A percentile compares a stretch with the other conserved stretches of the same genome.
Conservation (phyloP, 2,113 vertebrate genomes). For the Microcebus jonahi region DNA sequence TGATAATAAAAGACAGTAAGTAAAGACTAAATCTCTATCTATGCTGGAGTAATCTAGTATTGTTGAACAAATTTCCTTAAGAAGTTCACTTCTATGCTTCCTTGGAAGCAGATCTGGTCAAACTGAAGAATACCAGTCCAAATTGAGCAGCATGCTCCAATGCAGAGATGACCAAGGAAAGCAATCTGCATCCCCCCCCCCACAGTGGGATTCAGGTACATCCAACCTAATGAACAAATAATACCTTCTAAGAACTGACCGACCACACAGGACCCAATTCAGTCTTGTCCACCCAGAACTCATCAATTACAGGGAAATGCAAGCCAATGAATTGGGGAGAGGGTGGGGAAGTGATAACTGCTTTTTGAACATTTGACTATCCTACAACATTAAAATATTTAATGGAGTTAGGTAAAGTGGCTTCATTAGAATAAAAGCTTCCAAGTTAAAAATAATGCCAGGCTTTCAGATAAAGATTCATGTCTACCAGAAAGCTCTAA, state of each 20-base stretch:
- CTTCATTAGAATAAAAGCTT: slow-evolving; percentile 19
- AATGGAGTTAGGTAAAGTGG: not conserved
- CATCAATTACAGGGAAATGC: not conserved
- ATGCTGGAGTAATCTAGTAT: not conserved
- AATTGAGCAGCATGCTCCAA: not conserved
- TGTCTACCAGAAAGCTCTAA: not conserved
- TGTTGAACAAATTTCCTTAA: not conserved
- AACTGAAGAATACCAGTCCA: not conserved
- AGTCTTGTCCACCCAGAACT: not conserved
- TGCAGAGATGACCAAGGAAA: not conserved
- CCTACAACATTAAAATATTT: not conserved
- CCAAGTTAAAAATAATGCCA: not conserved
- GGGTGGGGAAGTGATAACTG: not conserved
- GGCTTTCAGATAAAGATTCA: not conserved
- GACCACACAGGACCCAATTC: not conserved
- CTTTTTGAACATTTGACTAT: not conserved
- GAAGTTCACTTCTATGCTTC: not conserved
- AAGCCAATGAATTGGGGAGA: not conserved
- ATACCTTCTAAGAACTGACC: not conserved
- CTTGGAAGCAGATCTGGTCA: not conserved
- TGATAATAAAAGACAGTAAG: slow-evolving; percentile 22
- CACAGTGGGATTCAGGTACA: not conserved
- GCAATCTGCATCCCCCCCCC: not conserved
- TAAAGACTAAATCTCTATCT: not conserved
- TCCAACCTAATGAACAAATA: not conserved